Percentiles rank a stretch among this genome's conserved stretches.
Evolutionary conservation across 2,888 invertebrate genomes (phyloP).

Genomic region (Agrochola litura): DNA sequence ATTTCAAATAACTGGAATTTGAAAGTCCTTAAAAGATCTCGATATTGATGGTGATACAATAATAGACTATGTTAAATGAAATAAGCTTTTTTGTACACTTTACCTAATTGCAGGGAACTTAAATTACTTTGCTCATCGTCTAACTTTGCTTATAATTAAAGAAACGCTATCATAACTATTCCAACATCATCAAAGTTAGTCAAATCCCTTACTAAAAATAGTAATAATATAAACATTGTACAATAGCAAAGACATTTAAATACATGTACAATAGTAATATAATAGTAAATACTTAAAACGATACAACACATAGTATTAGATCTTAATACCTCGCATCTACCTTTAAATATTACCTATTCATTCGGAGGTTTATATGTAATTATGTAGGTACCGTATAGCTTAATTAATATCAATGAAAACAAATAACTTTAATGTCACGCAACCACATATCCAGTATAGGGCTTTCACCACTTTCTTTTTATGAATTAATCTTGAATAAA

Average conservation of each 20-base stretch:
- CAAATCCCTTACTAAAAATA: neutral
- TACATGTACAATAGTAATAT: neutral
- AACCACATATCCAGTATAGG: conserved; percentile 29
- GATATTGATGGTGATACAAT: no score
- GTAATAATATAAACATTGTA: neutral
- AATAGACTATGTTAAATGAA: no score
- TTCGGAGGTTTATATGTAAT: conserved; percentile 6
- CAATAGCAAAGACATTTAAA: neutral
- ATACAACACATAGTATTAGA: neutral
- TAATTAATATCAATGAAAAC: conserved; percentile 38
- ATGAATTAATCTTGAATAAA: neutral
- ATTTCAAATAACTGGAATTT: no score
- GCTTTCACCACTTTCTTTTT: neutral
- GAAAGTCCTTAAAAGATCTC: no score
- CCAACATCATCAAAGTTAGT: neutral
- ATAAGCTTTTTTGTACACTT: no score
- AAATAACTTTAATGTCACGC: conserved; percentile 40
- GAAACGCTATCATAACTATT: neutral
- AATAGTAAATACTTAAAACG: no score
- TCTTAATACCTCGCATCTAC: neutral
- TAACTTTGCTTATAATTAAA: neutral
- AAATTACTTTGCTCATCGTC: neutral
- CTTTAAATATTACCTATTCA: neutral
- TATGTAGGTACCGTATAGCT: neutral
- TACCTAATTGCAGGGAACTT: neutral